A percentile compares a stretch with the other conserved stretches of the same genome.
These are phyloP conservation scores for Amyelois transitella DNA, from an alignment of 1,140 invertebrate species.

Conservation along the genomic window DNA sequence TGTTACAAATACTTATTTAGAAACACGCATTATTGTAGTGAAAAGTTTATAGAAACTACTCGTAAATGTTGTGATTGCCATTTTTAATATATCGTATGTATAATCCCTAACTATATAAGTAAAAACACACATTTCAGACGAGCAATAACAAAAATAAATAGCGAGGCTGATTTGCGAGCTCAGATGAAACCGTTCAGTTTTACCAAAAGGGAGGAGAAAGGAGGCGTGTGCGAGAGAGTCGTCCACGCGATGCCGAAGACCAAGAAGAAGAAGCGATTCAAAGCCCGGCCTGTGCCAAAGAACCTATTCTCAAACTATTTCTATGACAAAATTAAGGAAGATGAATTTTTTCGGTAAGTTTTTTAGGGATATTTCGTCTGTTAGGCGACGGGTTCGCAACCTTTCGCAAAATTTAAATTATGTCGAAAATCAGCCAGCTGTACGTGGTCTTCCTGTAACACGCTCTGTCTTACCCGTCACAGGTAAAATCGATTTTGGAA, in stretches of 20 bases:
- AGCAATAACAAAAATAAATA: conserved; percentile 73
- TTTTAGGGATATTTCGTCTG: too few species aligned
- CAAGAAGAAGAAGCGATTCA: conserved; percentile 74
- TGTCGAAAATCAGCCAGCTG: too few species aligned
- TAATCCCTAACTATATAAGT: too few species aligned
- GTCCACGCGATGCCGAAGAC: conserved; percentile 36
- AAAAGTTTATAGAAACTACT: too few species aligned
- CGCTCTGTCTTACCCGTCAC: not conserved
- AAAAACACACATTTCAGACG: conserved; percentile 64
- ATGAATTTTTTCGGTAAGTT: conserved; percentile 80
- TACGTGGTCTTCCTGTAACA: too few species aligned
- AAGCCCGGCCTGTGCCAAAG: conserved; percentile 80
- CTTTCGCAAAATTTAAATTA: too few species aligned
- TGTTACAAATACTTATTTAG: too few species aligned
- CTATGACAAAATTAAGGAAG: conserved; percentile 81
- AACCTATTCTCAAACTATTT: conserved; percentile 81
- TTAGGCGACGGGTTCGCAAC: too few species aligned
- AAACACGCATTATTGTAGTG: too few species aligned
- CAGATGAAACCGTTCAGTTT: conserved; percentile 81
- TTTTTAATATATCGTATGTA: too few species aligned
- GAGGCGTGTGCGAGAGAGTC: conserved; percentile 58
- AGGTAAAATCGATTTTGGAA: not conserved
- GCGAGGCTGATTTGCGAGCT: conserved; percentile 73
- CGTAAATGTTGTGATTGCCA: too few species aligned
- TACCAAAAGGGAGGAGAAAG: conserved; percentile 75